Evolutionary conservation across 1,140 invertebrate species (phyloP), one percentile per base, ranked within the genome.

Genomic region (Tetranychus cinnabarinus): DNA sequence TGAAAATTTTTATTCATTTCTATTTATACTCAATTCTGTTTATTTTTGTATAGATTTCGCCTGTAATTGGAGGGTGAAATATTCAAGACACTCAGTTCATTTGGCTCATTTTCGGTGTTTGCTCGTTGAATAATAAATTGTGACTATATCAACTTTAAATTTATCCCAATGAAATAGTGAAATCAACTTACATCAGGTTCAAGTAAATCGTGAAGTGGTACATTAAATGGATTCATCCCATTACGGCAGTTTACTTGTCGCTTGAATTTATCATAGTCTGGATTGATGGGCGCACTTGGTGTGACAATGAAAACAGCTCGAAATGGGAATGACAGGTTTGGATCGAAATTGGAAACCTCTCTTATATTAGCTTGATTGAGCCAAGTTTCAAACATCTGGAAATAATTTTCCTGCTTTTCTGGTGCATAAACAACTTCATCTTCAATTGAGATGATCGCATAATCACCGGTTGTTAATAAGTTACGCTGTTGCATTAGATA

Each of bases 401-500:
- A 56, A 56, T 64, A 62, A 59, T 62, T 61, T 15, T 34, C 46
- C n/a, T 42, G 56, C 50, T 65, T 64, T n/a, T 77, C 77, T 0
- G 83, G 82, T 70, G 85, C 80, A 68, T 84, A 86, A n/a, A 82
- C 81, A 70, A 84, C 82, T 70, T 84, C 82, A 66, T 88, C 84
- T 68, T 90, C 86, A 0, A 90, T 81, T 5, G 86, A 86, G 37
- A 91, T 82, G 45, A 90, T 78, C 0, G 85, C 79, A 68, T 91
- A 89, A 62, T 88, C 80, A 1, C 86, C 85, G 3, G 72, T 75
- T 50, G 81, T 77, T 10, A 90, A 75, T 0, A 88, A 73, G 6
- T 80, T 78, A 5, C 80, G 73, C 48, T 76, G 73, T 61, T 83
- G 78, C 52, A 85, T 73, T 56, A 81, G 77, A 59, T 77, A 77